A percentile compares a stretch with the other conserved stretches of the same genome.
Conservation (phyloP, 2,113 vertebrate species). For the Rhinoderma darwinii region DNA sequence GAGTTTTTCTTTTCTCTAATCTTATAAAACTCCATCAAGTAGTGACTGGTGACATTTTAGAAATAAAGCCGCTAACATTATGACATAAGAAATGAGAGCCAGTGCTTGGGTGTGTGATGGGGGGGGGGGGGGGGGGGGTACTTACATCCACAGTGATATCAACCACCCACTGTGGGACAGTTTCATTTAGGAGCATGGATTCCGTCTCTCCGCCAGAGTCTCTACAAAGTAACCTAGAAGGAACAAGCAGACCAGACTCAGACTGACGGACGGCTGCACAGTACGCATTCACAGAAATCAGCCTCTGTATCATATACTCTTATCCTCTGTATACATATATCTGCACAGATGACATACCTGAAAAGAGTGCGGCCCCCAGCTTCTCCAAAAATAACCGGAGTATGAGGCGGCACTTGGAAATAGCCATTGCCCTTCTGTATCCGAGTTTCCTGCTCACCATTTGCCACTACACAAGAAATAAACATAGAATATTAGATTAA, state of each 20-base stretch:
- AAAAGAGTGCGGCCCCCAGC: conserved; percentile 96
- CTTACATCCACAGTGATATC: conserved; percentile 99
- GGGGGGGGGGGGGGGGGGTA: conserved; percentile 46
- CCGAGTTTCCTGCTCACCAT: conserved; percentile 93
- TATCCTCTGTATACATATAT: not conserved
- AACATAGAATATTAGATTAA: not conserved
- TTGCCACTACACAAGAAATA: conserved; percentile 75
- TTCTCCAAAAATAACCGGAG: conserved; percentile 97
- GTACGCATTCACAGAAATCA: no score
- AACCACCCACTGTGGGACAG: conserved; percentile 97
- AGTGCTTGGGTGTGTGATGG: not conserved
- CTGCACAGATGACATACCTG: conserved; percentile 75
- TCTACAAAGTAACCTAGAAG: conserved; percentile 89
- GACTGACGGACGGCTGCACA: not conserved
- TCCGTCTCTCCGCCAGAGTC: conserved; percentile 98
- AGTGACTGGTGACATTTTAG: no score
- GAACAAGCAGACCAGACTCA: not conserved
- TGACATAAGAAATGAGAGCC: no score
- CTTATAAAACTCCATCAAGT: no score
- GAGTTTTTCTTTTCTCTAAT: no score
- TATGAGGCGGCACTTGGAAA: conserved; percentile 98
- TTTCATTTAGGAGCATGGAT: conserved; percentile 98
- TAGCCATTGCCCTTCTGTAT: conserved; percentile 98
- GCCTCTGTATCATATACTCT: not conserved
- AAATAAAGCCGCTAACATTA: no score